Base-by-base conservation (phyloP, 2,888 invertebrate genomes). In the Blastobasis adustella region DNA sequence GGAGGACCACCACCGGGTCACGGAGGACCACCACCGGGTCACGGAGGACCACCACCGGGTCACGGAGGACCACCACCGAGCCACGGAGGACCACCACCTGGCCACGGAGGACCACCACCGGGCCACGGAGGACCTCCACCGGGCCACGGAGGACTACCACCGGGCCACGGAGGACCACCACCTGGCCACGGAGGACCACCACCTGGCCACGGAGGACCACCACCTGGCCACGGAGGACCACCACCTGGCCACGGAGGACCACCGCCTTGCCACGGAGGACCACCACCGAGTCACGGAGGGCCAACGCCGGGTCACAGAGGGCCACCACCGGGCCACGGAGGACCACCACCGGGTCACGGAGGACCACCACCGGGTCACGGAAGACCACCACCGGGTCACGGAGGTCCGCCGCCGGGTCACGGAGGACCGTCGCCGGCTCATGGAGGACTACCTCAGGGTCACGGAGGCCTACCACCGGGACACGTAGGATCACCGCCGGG, bases 401-500 rank as follows among this genome's bases (percentile, higher is more conserved):
- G 7, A 9, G 9, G 9, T 4, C 7, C 2, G 4, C 41, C 41
- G 2, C 41, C 41, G 9, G 41, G 8, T 2, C 41, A 41, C 9
- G 4, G 1, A 9, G 41, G 9, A 9, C 4, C 8, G 3, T 6
- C 10, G 10, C 46, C 46, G 6, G 45, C 4, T 6, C 45, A n/a
- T 4, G 9, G 7, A 9, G 41, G 9, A 4, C 41, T 2, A 41
- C 41, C 9, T 3, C 45, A 3, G 6, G n/a, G 6, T 6, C 38
- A 37, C n/a, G 6, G 5, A n/a, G 38, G 38, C 1, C 47, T 37
- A 5, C 47, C 47, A 9, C 39, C 47, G n/a, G n/a, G n/a, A 10
- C 45, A 45, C 45, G 4, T 10, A 38, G 38, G 53, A 56, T 6
- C 45, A 54, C 23, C 46, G 67, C 46, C 58, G 51, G 38, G 54